Evolutionary conservation across 2,888 invertebrate genomes (phyloP).

Genomic region (Xylophagus ater): DNA sequence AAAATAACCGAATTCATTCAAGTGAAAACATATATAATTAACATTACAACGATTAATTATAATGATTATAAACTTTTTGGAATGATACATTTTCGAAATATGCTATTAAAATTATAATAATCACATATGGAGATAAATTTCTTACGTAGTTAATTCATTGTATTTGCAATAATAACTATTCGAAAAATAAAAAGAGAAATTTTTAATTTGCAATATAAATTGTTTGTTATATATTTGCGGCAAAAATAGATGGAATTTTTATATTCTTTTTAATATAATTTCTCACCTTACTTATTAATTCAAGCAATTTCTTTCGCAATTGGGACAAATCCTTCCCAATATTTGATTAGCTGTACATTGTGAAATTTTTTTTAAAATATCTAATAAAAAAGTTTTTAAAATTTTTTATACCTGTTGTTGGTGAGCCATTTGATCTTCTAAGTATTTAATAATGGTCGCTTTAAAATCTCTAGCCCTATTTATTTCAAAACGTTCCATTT

Average conservation of each 20-base stretch:
- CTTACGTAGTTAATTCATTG: too few relatives aligned
- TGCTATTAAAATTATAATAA: too few relatives aligned
- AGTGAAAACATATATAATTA: too few relatives aligned
- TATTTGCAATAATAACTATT: too few relatives aligned
- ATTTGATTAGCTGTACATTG: conserved; percentile 64
- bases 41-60: too few relatives aligned
- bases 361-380: not conserved
- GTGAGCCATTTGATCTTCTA: conserved; percentile 88
- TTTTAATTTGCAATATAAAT: too few relatives aligned
- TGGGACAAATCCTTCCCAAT: conserved; percentile 94
- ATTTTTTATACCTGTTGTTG: conserved; percentile 68
- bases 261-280: conserved; percentile 3
- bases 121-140: too few relatives aligned
- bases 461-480: conserved; percentile 84
- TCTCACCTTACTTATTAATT: conserved; percentile 25
- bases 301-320: conserved; percentile 88
- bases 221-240: too few relatives aligned
- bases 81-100: too few relatives aligned
- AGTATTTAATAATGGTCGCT: conserved; percentile 75
- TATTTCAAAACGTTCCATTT: conserved; percentile 85
- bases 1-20: too few relatives aligned
- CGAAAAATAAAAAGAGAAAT: too few relatives aligned
- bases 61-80: too few relatives aligned
- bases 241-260: conserved; percentile 8
- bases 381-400: not conserved